Base-by-base conservation (phyloP, 2,797 vertebrate genomes). In the Mallotus villosus region DNA sequence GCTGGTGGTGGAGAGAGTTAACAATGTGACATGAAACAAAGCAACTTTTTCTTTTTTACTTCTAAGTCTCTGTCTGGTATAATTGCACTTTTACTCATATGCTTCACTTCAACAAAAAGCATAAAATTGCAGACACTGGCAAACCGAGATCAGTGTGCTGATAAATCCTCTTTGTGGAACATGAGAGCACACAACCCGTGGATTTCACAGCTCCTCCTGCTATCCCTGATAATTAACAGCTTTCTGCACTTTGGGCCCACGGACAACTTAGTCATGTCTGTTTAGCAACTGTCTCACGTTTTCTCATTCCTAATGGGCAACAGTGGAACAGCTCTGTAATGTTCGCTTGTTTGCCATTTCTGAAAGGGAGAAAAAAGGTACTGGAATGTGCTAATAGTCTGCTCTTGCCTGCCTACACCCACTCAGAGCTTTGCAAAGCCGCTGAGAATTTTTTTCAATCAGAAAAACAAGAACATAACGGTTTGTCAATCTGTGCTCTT, bases 381-480 rank as follows among this genome's bases (percentile, higher is more conserved):
- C 9, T 37, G 69, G 64, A 78, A 78, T 21, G 61, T 76, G 67
- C 74, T 71, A 77, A 74, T 74, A 34, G 61, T 67, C 29, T 65
- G 78, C 67, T 73, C 81, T 77, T 73, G 80, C 66, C 53, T 66
- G 57, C 22, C 34, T 76, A 76, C 57, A 14, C 79, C 75, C 64
- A 73, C 34, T 0, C 49, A 53, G 51, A 22, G 24, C 24, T 55
- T 4, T 11, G 22, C n/a, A 24, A 19, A 57, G 21, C 62, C 62
- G 22, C 29, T 37, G 16, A 65, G 53, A n/a, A 59, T 37, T 68
- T 11, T 61, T 41, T 58, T 29, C 55, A 34, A 71, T 49, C 49
- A 55, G 41, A 61, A 46, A 63, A 62, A 60, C 29, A 59, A 49
- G 32, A 62, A 46, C 59, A 63, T 53, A 62, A 49, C 37, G 16